Evolutionary conservation across 1,140 invertebrate genomes (phyloP).

Genomic region (Acromyrmex heyeri): DNA sequence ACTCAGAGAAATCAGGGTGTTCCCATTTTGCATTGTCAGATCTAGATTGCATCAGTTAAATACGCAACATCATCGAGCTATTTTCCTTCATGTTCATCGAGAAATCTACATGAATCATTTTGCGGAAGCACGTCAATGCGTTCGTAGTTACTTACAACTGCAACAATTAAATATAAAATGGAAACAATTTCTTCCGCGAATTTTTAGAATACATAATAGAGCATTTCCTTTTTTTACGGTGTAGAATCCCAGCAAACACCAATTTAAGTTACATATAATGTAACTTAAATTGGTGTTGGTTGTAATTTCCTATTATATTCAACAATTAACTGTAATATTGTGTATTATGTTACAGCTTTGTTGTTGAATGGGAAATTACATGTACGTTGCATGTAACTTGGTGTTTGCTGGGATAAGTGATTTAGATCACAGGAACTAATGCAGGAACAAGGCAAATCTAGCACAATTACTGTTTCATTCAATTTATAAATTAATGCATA

Average conservation of each 20-base stretch:
- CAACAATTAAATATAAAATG: neutral
- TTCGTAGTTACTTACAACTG: neutral
- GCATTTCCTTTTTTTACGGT: neutral
- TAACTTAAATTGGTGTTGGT: too few relatives aligned
- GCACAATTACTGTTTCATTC: neutral
- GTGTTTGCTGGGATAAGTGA: too few relatives aligned
- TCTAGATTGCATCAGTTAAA: neutral
- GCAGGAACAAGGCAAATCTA: neutral
- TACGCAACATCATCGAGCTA: neutral
- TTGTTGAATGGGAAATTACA: too few relatives aligned
- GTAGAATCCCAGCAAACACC: neutral
- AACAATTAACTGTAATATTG: too few relatives aligned
- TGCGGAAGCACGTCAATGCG: neutral
- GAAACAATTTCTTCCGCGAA: neutral
- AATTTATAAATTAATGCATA: neutral
- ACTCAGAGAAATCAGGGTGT: neutral
- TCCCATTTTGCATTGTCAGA: neutral
- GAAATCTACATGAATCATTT: conserved; percentile 27
- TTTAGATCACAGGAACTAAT: neutral
- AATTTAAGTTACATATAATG: too few relatives aligned
- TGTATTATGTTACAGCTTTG: too few relatives aligned
- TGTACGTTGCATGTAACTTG: too few relatives aligned
- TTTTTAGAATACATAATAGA: neutral
- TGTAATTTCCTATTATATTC: too few relatives aligned
- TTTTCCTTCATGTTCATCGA: neutral